Conservation (phyloP, 2,113 vertebrate genomes). For the Malurus cyaneus region DNA sequence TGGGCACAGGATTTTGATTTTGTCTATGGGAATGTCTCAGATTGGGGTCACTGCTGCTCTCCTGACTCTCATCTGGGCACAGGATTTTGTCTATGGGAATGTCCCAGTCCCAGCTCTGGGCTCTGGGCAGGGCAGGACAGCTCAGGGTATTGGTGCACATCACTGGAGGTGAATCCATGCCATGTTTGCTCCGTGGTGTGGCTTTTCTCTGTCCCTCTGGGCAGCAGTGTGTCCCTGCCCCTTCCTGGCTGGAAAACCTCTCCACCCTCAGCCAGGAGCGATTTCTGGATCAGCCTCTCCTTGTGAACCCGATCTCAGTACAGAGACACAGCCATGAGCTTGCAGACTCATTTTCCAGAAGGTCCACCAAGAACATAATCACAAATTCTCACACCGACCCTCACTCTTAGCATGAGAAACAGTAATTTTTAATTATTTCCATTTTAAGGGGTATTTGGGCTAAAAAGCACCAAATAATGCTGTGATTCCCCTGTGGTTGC, state of each 20-base stretch:
- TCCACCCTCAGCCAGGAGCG: not conserved
- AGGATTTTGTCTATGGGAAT: too few relatives aligned
- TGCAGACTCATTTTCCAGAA: not conserved
- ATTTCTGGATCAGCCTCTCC: not conserved
- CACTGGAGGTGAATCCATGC: accelerated
- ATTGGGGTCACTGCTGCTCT: too few relatives aligned
- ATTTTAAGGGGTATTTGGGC: not conserved
- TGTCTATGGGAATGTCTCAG: too few relatives aligned
- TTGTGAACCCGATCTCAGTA: not conserved
- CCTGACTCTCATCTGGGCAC: too few relatives aligned
- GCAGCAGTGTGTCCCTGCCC: not conserved
- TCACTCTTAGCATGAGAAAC: not conserved
- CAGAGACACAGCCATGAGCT: not conserved
- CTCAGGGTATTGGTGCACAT: not conserved
- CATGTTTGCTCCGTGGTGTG: not conserved
- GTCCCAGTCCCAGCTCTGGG: too few relatives aligned
- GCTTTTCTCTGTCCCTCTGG: not conserved
- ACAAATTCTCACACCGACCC: not conserved
- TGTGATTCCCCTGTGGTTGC: not conserved
- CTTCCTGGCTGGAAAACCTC: not conserved
- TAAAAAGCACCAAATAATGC: not conserved
- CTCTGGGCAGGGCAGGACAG: too few relatives aligned
- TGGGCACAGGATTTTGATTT: too few relatives aligned
- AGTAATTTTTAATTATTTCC: not conserved
- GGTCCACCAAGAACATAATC: not conserved